A percentile compares a stretch with the other conserved stretches of the same genome.
Evolutionary conservation across 2,888 invertebrate genomes (phyloP).

Genomic region (Thereva unica): DNA sequence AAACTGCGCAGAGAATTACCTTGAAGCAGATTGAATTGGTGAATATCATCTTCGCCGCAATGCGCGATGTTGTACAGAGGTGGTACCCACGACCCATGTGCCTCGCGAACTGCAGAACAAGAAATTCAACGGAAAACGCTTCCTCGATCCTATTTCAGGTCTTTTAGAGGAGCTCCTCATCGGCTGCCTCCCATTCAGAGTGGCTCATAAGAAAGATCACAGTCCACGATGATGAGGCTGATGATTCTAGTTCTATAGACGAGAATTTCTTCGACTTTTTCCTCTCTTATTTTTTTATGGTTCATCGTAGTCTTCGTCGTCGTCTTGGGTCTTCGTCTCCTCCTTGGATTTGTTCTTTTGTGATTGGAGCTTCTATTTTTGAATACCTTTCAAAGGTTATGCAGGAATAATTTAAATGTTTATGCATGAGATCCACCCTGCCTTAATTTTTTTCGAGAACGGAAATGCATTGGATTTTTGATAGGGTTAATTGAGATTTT

Average conservation of each 20-base stretch:
- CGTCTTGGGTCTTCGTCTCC: background rate
- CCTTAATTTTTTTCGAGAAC: no score
- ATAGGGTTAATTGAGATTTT: background rate
- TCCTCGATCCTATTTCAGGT: conserved; percentile 20
- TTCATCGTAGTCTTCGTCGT: no score
- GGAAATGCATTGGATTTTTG: background rate
- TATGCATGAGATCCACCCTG: no score
- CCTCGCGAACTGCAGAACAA: conserved; percentile 11
- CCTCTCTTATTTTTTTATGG: background rate
- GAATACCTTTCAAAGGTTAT: conserved; percentile 5
- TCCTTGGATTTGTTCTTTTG: conserved; percentile 27
- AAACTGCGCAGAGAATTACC: conserved; percentile 19
- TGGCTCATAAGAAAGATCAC: conserved; percentile 8
- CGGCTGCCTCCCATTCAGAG: conserved; percentile 13
- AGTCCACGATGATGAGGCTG: conserved; percentile 24
- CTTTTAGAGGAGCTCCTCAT: background rate
- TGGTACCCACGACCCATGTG: conserved; percentile 34
- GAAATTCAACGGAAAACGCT: conserved; percentile 31
- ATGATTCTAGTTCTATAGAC: conserved; percentile 33
- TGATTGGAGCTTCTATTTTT: conserved; percentile 14
- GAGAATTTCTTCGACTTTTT: conserved; percentile 22
- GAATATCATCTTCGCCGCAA: conserved; percentile 28
- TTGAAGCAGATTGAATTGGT: conserved; percentile 34
- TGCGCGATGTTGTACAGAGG: conserved; percentile 13
- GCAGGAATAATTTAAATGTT: conserved; percentile 25